Conservation (phyloP, 2,797 vertebrate species). For the Hephaestus fuliginosus region DNA sequence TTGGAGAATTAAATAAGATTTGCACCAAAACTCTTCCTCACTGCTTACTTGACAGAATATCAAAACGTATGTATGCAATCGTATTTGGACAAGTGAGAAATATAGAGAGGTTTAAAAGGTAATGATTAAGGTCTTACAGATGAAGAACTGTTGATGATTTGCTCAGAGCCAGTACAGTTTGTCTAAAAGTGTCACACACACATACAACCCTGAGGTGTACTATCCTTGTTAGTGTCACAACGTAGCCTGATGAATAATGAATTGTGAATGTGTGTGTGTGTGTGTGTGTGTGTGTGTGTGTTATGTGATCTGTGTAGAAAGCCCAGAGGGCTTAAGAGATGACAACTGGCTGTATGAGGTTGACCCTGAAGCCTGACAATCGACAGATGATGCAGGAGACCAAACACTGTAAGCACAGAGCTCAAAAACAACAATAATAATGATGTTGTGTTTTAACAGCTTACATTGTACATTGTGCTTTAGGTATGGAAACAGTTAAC, state of each 20-base stretch:
- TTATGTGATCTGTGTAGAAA: slow-evolving; percentile 53
- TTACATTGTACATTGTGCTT: not conserved
- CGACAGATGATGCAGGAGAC: slow-evolving; percentile 47
- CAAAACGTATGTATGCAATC: not conserved
- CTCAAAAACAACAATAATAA: not conserved
- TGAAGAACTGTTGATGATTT: not conserved
- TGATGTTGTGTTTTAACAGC: not conserved
- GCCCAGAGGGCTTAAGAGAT: slow-evolving; percentile 51
- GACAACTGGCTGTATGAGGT: slow-evolving; percentile 63
- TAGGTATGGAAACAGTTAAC: not conserved
- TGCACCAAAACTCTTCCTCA: not conserved
- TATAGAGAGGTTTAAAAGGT: too few relatives aligned
- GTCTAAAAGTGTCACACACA: not conserved
- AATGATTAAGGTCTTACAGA: not conserved
- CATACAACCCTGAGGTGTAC: slow-evolving; percentile 1
- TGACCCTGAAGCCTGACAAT: slow-evolving; percentile 57
- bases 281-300: slow-evolving; percentile 39
- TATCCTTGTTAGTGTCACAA: slow-evolving; percentile 36
- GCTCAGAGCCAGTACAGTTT: slow-evolving; percentile 6
- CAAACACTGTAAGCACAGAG: slow-evolving; percentile 42
- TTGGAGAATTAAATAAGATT: not conserved
- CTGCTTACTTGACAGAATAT: not conserved
- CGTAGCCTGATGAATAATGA: slow-evolving; percentile 54
- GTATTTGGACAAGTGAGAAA: not conserved
- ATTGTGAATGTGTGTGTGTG: slow-evolving; percentile 39